Base-by-base conservation (phyloP, 1,140 invertebrate species). In the Himalopsyche phryganea region DNA sequence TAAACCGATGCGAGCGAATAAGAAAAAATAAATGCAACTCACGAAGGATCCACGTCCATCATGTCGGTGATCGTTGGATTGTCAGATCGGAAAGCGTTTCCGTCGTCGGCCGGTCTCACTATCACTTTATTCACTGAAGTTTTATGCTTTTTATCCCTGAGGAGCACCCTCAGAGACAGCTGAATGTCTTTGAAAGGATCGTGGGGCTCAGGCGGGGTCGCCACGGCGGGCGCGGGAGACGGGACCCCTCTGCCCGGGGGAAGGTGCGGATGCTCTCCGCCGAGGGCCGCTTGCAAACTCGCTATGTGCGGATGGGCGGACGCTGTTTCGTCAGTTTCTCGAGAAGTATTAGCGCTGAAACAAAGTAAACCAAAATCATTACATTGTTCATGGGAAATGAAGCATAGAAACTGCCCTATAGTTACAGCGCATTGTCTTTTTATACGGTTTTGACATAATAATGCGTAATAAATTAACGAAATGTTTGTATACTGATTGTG, bases 61-160 rank as follows among this genome's bases (percentile, higher is more conserved):
- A 89, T 67, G 48, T 87, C 81, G 0, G 77, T 83, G 19, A 90
- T 77, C 4, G 83, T 83, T 0, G 85, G 86, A 70, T 88, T 85
- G 45, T 80, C 74, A 0, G 68, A 71, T 47, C 75, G 65, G 38
- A 77, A 60, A 2, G 76, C 63, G 57, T 78, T 78, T 3, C 79
- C 72, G 41, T 81, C 74, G 40, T 81, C 76, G 15, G 76, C 78
- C 6, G 75, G 76, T 7, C 80, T 77, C 1, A 85, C 74, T 1
- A 85, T 77, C 5, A 81, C 79, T 11, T 76, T 77, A 46, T 81
- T 76, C 48, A 77, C 71, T 2, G 71, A 69, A 1, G 60, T 60
- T 5, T 67, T 69, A 2, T 71, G 69, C 35, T 71, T 66, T 7
- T 69, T 71, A 14, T 74, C 73, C 15, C 71, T 66, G 57, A 68